These are phyloP conservation scores for Tylochromis polylepis DNA, from an alignment of 2,113 vertebrate genomes.

Conservation along the genomic window DNA sequence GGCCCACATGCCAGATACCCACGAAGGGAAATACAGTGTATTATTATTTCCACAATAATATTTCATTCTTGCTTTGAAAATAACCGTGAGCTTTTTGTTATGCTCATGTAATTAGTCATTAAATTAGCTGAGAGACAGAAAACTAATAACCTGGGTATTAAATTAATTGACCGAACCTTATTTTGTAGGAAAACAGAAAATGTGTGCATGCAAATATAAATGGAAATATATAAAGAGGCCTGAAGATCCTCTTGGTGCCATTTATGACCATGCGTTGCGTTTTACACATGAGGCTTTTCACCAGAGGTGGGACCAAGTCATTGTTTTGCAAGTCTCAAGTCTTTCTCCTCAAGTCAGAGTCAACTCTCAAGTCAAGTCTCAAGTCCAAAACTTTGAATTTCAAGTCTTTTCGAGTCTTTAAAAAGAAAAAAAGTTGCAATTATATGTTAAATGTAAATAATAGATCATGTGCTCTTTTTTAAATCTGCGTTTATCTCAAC, in stretches of 20 bases:
- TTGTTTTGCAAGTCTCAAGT: no score
- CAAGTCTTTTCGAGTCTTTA: no score
- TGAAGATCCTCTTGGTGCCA: not conserved
- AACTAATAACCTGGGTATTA: not conserved
- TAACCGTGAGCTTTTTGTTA: not conserved
- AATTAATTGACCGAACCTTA: not conserved
- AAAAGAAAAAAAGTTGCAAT: no score
- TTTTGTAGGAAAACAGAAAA: not conserved
- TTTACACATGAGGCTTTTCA: not conserved
- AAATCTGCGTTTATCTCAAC: no score
- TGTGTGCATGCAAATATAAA: not conserved
- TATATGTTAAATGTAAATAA: no score
- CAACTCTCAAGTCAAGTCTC: no score
- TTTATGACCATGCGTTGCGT: not conserved
- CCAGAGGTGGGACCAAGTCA: no score
- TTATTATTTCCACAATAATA: not conserved
- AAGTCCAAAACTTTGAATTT: no score
- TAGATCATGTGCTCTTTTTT: no score
- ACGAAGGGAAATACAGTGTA: not conserved
- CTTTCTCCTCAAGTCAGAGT: no score
- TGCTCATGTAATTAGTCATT: not conserved
- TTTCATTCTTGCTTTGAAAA: not conserved
- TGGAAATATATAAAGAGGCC: not conserved
- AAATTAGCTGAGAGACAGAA: not conserved
- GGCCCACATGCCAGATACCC: not conserved